phyloP scores from a whole-genome alignment of 1,140 invertebrate genomes.

The Heliconius eleuchia region DNA sequence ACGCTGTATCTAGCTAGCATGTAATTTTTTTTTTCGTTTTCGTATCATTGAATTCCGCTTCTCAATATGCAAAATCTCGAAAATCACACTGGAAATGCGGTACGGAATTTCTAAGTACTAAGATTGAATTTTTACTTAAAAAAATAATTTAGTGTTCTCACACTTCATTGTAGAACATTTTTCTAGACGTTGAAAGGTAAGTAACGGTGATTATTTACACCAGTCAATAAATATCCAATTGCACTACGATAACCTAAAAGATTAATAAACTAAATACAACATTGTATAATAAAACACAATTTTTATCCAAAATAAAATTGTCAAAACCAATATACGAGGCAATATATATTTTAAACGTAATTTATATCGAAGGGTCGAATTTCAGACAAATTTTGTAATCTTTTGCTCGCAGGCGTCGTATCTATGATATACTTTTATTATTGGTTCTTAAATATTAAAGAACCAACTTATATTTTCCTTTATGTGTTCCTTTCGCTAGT shows the following conservation, averaged over 20 bases:
- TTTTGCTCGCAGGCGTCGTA: constrained; percentile 14
- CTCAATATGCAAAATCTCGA: no score
- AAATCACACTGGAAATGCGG: no score
- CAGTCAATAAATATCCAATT: not conserved
- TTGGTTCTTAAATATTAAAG: constrained; percentile 18
- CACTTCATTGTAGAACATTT: no score
- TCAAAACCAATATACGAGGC: not conserved
- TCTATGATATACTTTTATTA: constrained; percentile 24
- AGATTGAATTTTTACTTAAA: no score
- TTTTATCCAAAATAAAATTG: not conserved
- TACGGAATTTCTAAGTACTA: no score
- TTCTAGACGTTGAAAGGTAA: no score
- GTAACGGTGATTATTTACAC: no score
- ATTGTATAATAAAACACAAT: not conserved
- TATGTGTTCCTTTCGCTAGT: not conserved
- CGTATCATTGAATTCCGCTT: no score
- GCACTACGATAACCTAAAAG: not conserved
- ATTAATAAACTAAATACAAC: not conserved
- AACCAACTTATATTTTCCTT: constrained; percentile 10
- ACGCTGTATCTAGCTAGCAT: not conserved
- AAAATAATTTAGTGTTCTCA: no score
- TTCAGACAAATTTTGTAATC: constrained; percentile 19
- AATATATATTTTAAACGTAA: constrained; percentile 14
- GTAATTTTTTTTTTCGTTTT: no score
- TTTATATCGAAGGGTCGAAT: constrained; percentile 22